A percentile compares a stretch with the other conserved stretches of the same genome.
These are phyloP conservation scores for Danio rerio DNA, from an alignment of 2,113 vertebrate species.

Conservation along the genomic window DNA sequence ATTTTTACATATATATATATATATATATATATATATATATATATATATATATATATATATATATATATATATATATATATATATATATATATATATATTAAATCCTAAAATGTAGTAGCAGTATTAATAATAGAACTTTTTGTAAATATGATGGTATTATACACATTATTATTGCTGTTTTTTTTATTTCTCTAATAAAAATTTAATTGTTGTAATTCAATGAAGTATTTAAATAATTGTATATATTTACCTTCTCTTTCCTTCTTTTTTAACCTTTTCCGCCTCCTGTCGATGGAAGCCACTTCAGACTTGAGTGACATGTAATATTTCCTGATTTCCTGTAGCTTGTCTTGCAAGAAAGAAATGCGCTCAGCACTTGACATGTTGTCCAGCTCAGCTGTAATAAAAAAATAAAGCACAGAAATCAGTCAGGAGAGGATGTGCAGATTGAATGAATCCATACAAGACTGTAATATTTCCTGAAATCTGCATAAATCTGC, in stretches of 20 bases:
- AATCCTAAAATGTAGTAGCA: too few relatives aligned
- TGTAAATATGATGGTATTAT: too few relatives aligned
- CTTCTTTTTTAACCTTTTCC: conserved; percentile 98
- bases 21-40: too few relatives aligned
- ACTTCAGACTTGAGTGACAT: conserved; percentile 98
- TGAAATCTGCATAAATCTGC: too few relatives aligned
- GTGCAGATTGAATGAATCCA: neutral
- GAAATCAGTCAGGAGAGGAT: neutral
- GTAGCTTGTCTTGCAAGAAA: conserved; percentile 96
- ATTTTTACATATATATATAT: too few relatives aligned
- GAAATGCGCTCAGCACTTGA: conserved; percentile 91
- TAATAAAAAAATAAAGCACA: conserved; percentile 5
- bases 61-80: too few relatives aligned
- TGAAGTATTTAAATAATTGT: neutral
- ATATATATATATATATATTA: too few relatives aligned
- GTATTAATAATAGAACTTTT: too few relatives aligned
- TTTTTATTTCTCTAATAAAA: neutral
- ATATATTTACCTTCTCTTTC: conserved; percentile 90
- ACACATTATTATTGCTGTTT: neutral
- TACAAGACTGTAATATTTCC: neutral
- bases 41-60: too few relatives aligned
- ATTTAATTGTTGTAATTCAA: neutral
- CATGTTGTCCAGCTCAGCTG: conserved; percentile 95
- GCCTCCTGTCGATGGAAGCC: conserved; percentile 94
- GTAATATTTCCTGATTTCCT: conserved; percentile 98